Evolutionary conservation across 2,113 vertebrate genomes (phyloP), one percentile per base, ranked within the genome.

Genomic region (Pterophyllum scalare): DNA sequence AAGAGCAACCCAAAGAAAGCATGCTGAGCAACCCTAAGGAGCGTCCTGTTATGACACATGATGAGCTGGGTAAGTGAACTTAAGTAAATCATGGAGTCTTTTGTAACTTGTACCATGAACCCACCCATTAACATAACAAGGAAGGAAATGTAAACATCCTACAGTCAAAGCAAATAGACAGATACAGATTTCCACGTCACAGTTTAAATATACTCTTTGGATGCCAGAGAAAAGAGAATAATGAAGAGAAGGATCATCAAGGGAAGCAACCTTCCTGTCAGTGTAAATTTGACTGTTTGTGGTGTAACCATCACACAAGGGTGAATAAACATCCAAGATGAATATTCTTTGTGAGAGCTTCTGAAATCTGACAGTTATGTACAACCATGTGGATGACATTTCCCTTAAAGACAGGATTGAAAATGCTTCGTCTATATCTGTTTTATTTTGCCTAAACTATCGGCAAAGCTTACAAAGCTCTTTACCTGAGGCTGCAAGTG

Each of bases 61-160:
- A 28, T 52, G 26, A 72, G 11, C 65, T n/a, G 43, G 10, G 22
- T 72, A 52, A 52, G 17, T 52, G 15, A 49, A 49, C 49, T 52
- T 52, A 19, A 52, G 49, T 19, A 52, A 17, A 49, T 49, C 14
- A 49, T 17, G 46, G 46, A 15, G 46, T 19, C 67, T 54, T 72
- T 54, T 54, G 46, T 33, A 72, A 72, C 52, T 72, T 54, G 26
- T 49, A 26, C 46, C 26, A 54, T 31, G n/a, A 5, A 38, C 4
- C 22, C 56, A 89, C 60, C n/a, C 58, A 60, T 83, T 76, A 31
- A 49, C 24, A 33, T 62, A 38, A 38, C 26, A 78, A 43, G 24
- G 1, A 64, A 81, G 57, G 10, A 57, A 70, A 74, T 59, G 58
- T 31, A 13, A 74, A 56, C 12, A 57, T 33, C 59, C 2, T 49